Evolutionary conservation across 2,888 invertebrate species (phyloP), one percentile per base, ranked within the genome.

Genomic region (Theretra japonica): DNA sequence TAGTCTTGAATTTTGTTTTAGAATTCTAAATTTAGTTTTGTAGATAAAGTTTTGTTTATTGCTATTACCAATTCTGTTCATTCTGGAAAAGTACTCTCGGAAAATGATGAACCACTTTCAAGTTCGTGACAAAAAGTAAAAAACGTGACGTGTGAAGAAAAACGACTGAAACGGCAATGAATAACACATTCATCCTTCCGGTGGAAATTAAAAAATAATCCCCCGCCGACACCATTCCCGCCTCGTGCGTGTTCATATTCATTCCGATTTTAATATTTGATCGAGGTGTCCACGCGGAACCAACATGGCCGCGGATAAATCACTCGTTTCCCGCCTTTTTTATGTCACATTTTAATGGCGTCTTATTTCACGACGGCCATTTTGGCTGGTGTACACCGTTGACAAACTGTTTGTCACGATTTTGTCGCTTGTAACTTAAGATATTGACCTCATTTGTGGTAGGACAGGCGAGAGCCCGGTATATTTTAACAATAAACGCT

Each of bases 281-380:
- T 83, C 80, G 82, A 77, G 78, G 72, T 65, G 65, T 41, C 78
- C 78, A 78, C 75, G 76, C 77, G 77, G 70, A 74, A 73, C 77
- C 80, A 83, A 84, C 81, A 88, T 86, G 87, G 86, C 79, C 77
- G 79, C 75, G 82, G 75, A 86, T 88, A 88, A 86, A 89, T 89
- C 84, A 87, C 80, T 76, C 76, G 75, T 76, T 84, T 84, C 77
- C 82, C 77, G 80, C 77, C 80, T 83, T 85, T 86, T 86, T 83
- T 81, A 76, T 79, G 83, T 79, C 83, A 81, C 74, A 79, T 82
- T 84, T 82, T 82, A 79, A 80, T 79, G 78, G 82, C 80, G 76
- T 83, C 82, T 83, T 86, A 84, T 86, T 86, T 84, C 82, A 83
- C 80, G 80, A 82, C 82, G 83, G 82, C 85, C 84, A 83, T 89